Percentiles rank a stretch among this genome's conserved stretches.
Evolutionary conservation across 1,140 invertebrate species (phyloP).

Genomic region (Vanessa tameamea): DNA sequence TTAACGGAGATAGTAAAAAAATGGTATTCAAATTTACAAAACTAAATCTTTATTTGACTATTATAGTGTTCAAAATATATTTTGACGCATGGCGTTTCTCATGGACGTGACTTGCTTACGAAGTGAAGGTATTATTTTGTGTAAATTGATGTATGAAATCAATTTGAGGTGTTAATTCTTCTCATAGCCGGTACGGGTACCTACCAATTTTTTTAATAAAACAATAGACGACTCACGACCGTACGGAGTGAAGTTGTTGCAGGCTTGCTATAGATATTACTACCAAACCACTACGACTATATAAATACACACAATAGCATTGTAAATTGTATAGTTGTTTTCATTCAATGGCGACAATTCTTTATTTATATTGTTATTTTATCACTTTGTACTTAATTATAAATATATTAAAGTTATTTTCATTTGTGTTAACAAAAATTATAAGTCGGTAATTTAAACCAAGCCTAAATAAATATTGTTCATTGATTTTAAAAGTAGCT

Average conservation of each 20-base stretch:
- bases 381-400: background rate
- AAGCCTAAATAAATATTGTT: too few species aligned
- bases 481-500: too few species aligned
- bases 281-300: conserved; percentile 12
- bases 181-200: background rate
- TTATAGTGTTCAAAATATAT: conserved; percentile 1
- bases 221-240: conserved; percentile 19
- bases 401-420: background rate
- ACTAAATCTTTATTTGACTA: background rate
- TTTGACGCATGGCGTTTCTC: conserved; percentile 12
- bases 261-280: conserved; percentile 17
- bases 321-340: conserved; percentile 12
- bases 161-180: background rate
- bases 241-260: conserved; percentile 39
- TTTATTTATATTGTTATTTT: conserved; percentile 7
- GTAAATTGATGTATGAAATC: background rate
- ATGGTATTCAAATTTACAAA: background rate
- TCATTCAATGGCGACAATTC: conserved; percentile 16
- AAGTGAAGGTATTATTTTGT: background rate
- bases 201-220: conserved; percentile 4
- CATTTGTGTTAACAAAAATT: too few species aligned
- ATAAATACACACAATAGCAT: conserved; percentile 11
- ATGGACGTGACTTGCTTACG: conserved; percentile 6
- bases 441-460: too few species aligned
- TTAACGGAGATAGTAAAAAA: background rate